Conservation (phyloP, 2,888 invertebrate species). For the Kryphioiulus occultus region DNA sequence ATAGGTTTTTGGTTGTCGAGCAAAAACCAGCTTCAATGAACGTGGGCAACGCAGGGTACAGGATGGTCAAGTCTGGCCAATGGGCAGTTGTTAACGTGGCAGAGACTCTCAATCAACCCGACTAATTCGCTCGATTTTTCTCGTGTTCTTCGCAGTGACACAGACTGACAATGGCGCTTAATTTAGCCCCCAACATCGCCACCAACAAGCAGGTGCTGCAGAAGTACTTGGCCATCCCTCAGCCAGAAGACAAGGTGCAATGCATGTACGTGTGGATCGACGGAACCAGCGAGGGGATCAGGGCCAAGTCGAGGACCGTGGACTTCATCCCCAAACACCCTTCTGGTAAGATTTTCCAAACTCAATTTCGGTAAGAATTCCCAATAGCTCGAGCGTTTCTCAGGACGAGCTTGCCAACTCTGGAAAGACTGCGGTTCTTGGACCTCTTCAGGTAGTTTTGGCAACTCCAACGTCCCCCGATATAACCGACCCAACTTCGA, state of each 20-base stretch:
- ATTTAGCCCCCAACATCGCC: constrained; percentile 41
- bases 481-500: no score
- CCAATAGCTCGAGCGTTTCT: no score
- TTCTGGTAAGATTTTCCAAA: constrained; percentile 35
- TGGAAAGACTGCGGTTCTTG: background rate
- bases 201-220: constrained; percentile 50
- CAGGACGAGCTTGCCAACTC: background rate
- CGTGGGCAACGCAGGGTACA: no score
- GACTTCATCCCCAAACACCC: constrained; percentile 56
- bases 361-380: background rate
- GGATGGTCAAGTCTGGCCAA: no score
- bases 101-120: no score
- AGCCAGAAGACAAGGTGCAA: constrained; percentile 57
- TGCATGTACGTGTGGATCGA: constrained; percentile 64
- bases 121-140: background rate
- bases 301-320: constrained; percentile 63
- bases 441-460: background rate
- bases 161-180: constrained; percentile 31
- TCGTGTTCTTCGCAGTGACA: background rate
- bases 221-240: constrained; percentile 53
- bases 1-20: no score
- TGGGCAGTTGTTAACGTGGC: no score
- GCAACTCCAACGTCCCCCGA: background rate
- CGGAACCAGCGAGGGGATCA: constrained; percentile 62
- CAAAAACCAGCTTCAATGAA: no score